These are phyloP conservation scores for Oreamnos americanus DNA, from an alignment of 2,113 vertebrate genomes.

Conservation along the genomic window DNA sequence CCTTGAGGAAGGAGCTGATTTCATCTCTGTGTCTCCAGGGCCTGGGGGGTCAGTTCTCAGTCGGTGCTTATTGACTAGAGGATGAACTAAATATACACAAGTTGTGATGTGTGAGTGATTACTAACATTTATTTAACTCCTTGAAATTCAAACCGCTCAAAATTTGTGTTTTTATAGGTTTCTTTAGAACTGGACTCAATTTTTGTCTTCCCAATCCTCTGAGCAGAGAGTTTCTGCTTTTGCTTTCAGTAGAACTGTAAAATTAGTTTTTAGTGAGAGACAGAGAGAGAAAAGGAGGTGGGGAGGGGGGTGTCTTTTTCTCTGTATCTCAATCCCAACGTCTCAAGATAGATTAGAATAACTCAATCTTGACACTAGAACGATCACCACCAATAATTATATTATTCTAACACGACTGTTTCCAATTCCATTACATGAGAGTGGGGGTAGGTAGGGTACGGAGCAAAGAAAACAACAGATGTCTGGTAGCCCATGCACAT, in stretches of 20 bases:
- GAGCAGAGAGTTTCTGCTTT: not conserved
- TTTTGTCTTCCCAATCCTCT: not conserved
- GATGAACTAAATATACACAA: not conserved
- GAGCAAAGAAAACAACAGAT: constrained; percentile 4
- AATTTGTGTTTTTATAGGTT: not conserved
- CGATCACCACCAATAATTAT: not conserved
- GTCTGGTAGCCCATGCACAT: not conserved
- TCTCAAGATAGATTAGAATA: not conserved
- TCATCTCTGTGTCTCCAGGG: not conserved
- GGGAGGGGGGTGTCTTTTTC: not conserved
- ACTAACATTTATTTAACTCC: not conserved
- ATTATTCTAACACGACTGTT: not conserved
- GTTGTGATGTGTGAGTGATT: not conserved
- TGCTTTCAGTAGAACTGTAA: not conserved
- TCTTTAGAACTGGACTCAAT: not conserved
- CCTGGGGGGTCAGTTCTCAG: not conserved
- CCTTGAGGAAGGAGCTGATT: not conserved
- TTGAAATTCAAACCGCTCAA: not conserved
- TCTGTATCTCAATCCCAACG: not conserved
- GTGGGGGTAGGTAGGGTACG: not conserved
- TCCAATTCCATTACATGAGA: not conserved
- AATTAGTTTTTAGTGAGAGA: not conserved
- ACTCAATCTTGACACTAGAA: not conserved
- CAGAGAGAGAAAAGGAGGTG: not conserved
- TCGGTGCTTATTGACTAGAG: not conserved